phyloP scores from a whole-genome alignment of 53 echinoderm and acorn worm species.

The Arbacia lixula region DNA sequence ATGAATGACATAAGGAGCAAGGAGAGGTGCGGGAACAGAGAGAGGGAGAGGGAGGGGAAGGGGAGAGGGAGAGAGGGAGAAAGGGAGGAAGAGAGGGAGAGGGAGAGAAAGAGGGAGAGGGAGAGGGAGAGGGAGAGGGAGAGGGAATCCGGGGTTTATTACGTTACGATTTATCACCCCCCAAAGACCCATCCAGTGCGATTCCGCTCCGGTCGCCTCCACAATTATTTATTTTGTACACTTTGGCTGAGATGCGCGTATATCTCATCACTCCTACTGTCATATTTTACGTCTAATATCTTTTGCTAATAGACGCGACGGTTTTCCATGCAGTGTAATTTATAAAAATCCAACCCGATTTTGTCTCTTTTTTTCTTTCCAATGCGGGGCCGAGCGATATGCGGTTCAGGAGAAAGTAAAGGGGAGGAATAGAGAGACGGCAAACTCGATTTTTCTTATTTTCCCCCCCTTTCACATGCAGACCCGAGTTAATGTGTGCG shows the following conservation, averaged over 20 bases:
- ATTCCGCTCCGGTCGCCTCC: slow-evolving; percentile 14
- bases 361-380: no score
- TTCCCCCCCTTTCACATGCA: no score
- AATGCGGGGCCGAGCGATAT: no score
- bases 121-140: neutral
- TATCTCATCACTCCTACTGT: neutral
- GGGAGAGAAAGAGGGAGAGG: neutral
- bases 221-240: slow-evolving; percentile 46
- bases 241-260: neutral
- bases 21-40: neutral
- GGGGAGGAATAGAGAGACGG: no score
- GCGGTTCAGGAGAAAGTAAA: no score
- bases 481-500: no score
- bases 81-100: neutral
- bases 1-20: no score
- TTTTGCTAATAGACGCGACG: slow-evolving; percentile 38
- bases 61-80: neutral
- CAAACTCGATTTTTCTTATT: no score
- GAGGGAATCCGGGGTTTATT: slow-evolving; percentile 30
- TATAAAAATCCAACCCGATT: slow-evolving; percentile 51
- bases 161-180: slow-evolving; percentile 40
- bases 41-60: neutral
- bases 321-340: slow-evolving; percentile 28
- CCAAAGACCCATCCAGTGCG: slow-evolving; percentile 5
- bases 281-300: slow-evolving; percentile 47